Evolutionary conservation across 2,113 vertebrate genomes (phyloP), one percentile per base, ranked within the genome.

Genomic region (Jacana jacana): DNA sequence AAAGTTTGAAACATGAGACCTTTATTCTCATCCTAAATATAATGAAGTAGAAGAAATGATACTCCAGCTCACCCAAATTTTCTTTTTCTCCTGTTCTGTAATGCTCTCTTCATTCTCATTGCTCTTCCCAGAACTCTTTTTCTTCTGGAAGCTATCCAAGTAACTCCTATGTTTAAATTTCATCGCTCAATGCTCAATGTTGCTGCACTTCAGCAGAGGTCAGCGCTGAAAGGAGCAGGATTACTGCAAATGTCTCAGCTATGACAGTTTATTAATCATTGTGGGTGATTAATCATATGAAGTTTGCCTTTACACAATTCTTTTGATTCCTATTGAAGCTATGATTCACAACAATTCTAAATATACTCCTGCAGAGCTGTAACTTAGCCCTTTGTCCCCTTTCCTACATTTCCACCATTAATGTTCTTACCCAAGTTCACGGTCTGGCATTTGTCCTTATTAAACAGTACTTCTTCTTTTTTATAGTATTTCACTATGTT

Each of bases 341-440:
- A n/a, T 89, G 83, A 95, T 85, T 95, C 87, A 95, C 30, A 80
- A 18, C 39, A 88, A 57, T 84, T 89, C 73, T 87, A 92, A 92
- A 84, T 87, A 75, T 81, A 65, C 27, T 69, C 35, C 73, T 52
- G 24, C 33, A 52, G 35, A 87, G 33, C 31, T 81, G 42, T 46
- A 77, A 85, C 49, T 66, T 64, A 93, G 35, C 24, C 33, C 14
- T 81, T 93, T 89, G 17, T 57, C 79, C 20, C 12, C 13, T 77
- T 81, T 46, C 18, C 11, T 75, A 1, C 81, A 31, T 86, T 86
- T 64, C 9, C 64, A 33, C 12, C 39, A 15, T 58, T 63, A 83
- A 71, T 91, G 33, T 48, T 84, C 44, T 83, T 81, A 76, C 27
- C 22, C 0, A 3, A 86, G 54, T 66, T 69, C n/a, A 40, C 6